Evolutionary conservation across 2,888 invertebrate genomes (phyloP).

Genomic region (Synanthedon vespiformis): DNA sequence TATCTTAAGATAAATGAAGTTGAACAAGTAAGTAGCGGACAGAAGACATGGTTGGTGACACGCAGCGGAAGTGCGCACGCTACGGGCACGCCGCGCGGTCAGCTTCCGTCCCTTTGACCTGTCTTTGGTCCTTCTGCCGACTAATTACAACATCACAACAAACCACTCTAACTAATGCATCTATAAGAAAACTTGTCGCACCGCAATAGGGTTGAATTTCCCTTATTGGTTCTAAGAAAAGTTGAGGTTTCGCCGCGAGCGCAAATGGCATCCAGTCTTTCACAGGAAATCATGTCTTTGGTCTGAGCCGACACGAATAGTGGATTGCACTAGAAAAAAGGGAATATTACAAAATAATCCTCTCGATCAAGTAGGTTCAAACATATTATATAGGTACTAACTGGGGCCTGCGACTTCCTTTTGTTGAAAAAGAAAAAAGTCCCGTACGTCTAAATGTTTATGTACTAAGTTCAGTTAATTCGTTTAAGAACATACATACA

Average conservation of each 20-base stretch:
- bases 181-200: constrained; percentile 10
- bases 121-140: constrained; percentile 32
- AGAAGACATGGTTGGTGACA: constrained; percentile 19
- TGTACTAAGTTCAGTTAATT: no score
- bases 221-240: constrained; percentile 11
- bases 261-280: constrained; percentile 26
- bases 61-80: constrained; percentile 41
- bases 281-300: constrained; percentile 35
- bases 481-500: no score
- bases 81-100: constrained; percentile 38
- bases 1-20: no score
- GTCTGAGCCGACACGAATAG: no score
- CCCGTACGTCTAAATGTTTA: no score
- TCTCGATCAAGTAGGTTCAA: no score
- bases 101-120: constrained; percentile 64
- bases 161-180: not conserved
- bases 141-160: constrained; percentile 44
- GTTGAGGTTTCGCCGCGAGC: constrained; percentile 21
- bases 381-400: no score
- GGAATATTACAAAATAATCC: no score
- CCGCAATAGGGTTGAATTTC: constrained; percentile 19
- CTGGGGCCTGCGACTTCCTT: no score
- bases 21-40: constrained; percentile 14
- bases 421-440: no score
- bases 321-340: no score